Evolutionary conservation across 2,113 vertebrate species (phyloP).

Genomic region (Colossoma macropomum): DNA sequence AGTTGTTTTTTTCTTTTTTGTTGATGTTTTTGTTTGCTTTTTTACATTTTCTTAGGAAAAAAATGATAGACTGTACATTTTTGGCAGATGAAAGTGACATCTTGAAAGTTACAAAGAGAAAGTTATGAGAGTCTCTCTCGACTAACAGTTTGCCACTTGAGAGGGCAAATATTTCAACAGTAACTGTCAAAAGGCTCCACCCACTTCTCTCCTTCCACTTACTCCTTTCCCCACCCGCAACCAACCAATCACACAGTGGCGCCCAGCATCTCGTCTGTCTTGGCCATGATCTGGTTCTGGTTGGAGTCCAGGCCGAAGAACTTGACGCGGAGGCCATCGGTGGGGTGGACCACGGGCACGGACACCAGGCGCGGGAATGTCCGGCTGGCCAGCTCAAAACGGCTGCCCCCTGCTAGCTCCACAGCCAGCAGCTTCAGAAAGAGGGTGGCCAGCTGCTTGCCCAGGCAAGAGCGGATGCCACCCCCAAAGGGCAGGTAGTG

Average conservation of each 20-base stretch:
- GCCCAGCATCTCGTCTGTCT: slow-evolving; percentile 89
- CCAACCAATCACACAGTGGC: slow-evolving; percentile 82
- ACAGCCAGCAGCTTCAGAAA: slow-evolving; percentile 93
- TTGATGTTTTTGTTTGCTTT: slow-evolving; percentile 54
- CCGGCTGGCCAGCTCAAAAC: slow-evolving; percentile 93
- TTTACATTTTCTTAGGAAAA: slow-evolving; percentile 72
- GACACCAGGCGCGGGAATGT: slow-evolving; percentile 89
- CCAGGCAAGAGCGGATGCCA: slow-evolving; percentile 92
- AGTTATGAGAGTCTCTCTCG: slow-evolving; percentile 50
- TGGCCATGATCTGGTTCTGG: slow-evolving; percentile 97
- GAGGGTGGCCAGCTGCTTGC: slow-evolving; percentile 94
- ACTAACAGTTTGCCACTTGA: slow-evolving; percentile 58
- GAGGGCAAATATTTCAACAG: slow-evolving; percentile 58
- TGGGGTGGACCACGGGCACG: slow-evolving; percentile 93
- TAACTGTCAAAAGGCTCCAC: slow-evolving; percentile 24
- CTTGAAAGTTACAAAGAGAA: slow-evolving; percentile 45
- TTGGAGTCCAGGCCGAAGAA: slow-evolving; percentile 98
- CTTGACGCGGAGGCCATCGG: slow-evolving; percentile 92
- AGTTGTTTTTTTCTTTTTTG: slow-evolving; percentile 67
- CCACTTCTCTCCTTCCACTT: slow-evolving; percentile 22
- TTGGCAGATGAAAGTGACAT: slow-evolving; percentile 73
- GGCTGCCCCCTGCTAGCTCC: slow-evolving; percentile 92
- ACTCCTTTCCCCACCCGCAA: neutral
- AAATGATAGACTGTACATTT: slow-evolving; percentile 73
- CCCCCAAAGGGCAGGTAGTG: slow-evolving; percentile 96